These are phyloP conservation scores for Nothura maculosa DNA, from an alignment of 2,797 vertebrate species.

Conservation along the genomic window DNA sequence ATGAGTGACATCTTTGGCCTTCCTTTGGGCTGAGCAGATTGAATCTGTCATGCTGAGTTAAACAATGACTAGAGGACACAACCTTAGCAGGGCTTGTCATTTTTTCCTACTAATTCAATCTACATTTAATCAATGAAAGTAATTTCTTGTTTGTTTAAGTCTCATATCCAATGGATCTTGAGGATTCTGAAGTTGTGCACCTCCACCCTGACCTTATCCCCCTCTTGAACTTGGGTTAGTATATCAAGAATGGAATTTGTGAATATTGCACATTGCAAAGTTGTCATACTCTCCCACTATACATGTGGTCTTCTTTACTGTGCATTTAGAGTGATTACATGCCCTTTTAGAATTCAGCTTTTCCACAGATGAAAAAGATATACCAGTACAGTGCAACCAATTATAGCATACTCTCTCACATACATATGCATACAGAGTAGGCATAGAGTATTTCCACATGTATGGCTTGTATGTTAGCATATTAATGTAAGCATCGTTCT, in stretches of 20 bases:
- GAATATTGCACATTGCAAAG: slow-evolving; percentile 43
- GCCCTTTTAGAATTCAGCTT: slow-evolving; percentile 28
- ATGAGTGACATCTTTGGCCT: slow-evolving; percentile 85
- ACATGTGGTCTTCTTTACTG: neutral
- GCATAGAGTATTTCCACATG: slow-evolving; percentile 19
- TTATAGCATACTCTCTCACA: neutral
- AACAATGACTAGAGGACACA: slow-evolving; percentile 88
- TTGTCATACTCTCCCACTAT: neutral
- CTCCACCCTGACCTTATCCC: slow-evolving; percentile 72
- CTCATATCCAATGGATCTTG: slow-evolving; percentile 74
- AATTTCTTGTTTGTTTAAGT: slow-evolving; percentile 91
- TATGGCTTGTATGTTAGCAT: slow-evolving; percentile 23
- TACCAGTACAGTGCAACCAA: neutral
- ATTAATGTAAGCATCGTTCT: slow-evolving; percentile 59
- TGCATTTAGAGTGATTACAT: slow-evolving; percentile 42
- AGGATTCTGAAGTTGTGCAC: slow-evolving; percentile 75
- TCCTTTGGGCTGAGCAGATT: slow-evolving; percentile 87
- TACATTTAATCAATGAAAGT: slow-evolving; percentile 92
- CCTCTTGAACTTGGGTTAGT: slow-evolving; percentile 62
- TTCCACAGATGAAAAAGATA: neutral
- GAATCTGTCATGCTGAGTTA: slow-evolving; percentile 90
- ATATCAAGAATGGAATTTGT: slow-evolving; percentile 43
- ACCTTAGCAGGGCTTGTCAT: slow-evolving; percentile 84
- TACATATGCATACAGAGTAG: slow-evolving; percentile 41
- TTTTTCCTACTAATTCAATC: slow-evolving; percentile 88